A percentile compares a stretch with the other conserved stretches of the same genome.
Conservation (phyloP, 1,140 invertebrate genomes). For the Thaumetopoea pityocampa region DNA sequence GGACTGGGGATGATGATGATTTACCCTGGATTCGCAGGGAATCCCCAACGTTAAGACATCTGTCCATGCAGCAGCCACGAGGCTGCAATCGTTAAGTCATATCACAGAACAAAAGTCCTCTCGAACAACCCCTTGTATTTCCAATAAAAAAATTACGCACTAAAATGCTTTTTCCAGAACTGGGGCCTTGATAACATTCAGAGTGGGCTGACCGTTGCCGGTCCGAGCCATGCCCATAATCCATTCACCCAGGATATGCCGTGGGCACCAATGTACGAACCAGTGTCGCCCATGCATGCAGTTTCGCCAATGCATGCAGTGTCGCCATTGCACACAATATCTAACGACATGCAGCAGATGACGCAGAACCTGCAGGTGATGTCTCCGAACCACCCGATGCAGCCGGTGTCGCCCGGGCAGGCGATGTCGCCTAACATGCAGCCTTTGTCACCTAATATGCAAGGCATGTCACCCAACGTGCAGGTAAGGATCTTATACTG, state of each 20-base stretch:
- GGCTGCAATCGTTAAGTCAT: too few relatives aligned
- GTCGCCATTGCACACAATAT: constrained; percentile 5
- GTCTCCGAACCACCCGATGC: constrained; percentile 9
- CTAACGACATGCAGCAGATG: constrained; percentile 11
- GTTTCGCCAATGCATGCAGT: constrained; percentile 17
- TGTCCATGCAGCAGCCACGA: constrained; percentile 3
- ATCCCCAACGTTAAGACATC: too few relatives aligned
- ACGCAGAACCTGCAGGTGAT: constrained; percentile 6
- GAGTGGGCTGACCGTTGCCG: constrained; percentile 13
- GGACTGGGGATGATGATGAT: too few relatives aligned
- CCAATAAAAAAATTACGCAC: too few relatives aligned
- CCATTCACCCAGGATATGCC: constrained; percentile 26
- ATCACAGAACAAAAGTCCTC: too few relatives aligned
- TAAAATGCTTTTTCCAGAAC: constrained; percentile 1
- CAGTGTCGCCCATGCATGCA: constrained; percentile 20
- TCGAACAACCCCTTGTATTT: too few relatives aligned
- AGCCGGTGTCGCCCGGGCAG: constrained; percentile 6
- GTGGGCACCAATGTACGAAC: constrained; percentile 23
- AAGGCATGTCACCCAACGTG: constrained; percentile 18
- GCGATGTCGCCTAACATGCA: constrained; percentile 8
- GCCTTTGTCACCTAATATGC: constrained; percentile 5
- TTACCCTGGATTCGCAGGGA: too few relatives aligned
- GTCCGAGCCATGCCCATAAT: constrained; percentile 18
- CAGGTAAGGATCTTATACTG: too few relatives aligned
- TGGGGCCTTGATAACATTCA: constrained; percentile 21